Base-by-base conservation (phyloP, 2,113 vertebrate genomes). In the Laticauda colubrina region DNA sequence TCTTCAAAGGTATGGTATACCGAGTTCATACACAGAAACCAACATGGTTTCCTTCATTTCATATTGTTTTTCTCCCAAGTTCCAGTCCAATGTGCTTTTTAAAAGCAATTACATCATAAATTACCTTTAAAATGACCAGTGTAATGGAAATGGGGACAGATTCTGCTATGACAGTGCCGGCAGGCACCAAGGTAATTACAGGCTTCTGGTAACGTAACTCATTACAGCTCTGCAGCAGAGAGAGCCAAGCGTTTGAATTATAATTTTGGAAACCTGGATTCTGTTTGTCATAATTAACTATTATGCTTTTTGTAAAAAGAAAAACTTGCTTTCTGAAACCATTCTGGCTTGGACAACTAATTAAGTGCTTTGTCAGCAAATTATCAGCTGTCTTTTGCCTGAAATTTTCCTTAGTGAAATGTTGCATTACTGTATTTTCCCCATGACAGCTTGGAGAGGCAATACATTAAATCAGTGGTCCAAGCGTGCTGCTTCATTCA, bases 231-330 rank as follows among this genome's bases (percentile, higher is more conserved):
- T 5, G 8, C 53, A 96, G 94, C 93, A 97, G 93, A 97, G 96
- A 97, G 94, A 97, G 96, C 96, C 45, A 96, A 97, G 93, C 93
- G 96, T 97, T 97, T 97, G 95, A 97, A 97, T 97, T 98, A 98
- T 97, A 98, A 98, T 98, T 98, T 51, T 97, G 98, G 96, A 97
- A 97, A 98, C 96, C 97, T 97, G 97, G 96, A 97, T 97, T 98
- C 97, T 97, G 97, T 97, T 98, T 97, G 96, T 97, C 97, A 97
- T 98, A 98, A 98, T 97, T 98, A 97, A 97, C 97, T 97, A 95
- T 95, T 97, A 96, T 94, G 93, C 93, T 0, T 93, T 96, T 98
- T 97, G 94, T 97, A 91, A 98, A 97, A 89, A 98, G 93, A 96
- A 91, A 96, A 85, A 95, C 94, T 96, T 97, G 96, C 96, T 96